Percentiles rank a stretch among this genome's conserved stretches.
phyloP scores from a whole-genome alignment of 2,113 vertebrate genomes.

The Sylvietta virens region DNA sequence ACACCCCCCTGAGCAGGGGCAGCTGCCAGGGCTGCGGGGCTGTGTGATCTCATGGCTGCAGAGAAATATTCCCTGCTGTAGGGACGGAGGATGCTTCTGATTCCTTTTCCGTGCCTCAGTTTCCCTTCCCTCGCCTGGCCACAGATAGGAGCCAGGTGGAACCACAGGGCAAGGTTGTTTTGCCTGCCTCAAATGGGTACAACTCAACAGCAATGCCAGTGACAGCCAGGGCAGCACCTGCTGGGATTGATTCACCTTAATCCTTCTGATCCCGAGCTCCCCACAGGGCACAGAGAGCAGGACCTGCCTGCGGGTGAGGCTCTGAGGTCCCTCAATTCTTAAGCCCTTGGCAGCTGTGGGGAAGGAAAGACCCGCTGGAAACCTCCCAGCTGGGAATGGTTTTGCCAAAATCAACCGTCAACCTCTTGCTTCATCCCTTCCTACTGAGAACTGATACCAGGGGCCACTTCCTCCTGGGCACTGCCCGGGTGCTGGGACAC shows the following conservation, averaged over 20 bases:
- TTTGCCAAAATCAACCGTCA: neutral
- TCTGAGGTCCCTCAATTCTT: neutral
- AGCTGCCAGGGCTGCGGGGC: neutral
- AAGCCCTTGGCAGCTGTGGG: neutral
- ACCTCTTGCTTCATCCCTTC: neutral
- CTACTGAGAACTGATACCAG: neutral
- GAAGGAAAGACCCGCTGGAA: neutral
- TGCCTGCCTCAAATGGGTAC: neutral
- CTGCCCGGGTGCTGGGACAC: neutral
- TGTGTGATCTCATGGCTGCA: rapidly evolving
- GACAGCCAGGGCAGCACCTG: neutral
- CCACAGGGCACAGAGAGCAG: neutral
- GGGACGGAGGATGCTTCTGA: neutral
- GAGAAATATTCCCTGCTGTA: neutral
- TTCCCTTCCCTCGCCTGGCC: neutral
- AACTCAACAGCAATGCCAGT: rapidly evolving
- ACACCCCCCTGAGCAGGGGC: neutral
- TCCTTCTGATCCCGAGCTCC: neutral
- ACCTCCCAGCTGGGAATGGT: neutral
- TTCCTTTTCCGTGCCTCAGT: neutral
- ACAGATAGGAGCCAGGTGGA: neutral
- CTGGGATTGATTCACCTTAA: neutral
- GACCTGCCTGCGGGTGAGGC: neutral
- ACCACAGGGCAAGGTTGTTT: neutral
- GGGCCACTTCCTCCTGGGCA: neutral